A percentile compares a stretch with the other conserved stretches of the same genome.
Evolutionary conservation across 2,113 vertebrate genomes (phyloP).

Genomic region (Cyanocitta stelleri): DNA sequence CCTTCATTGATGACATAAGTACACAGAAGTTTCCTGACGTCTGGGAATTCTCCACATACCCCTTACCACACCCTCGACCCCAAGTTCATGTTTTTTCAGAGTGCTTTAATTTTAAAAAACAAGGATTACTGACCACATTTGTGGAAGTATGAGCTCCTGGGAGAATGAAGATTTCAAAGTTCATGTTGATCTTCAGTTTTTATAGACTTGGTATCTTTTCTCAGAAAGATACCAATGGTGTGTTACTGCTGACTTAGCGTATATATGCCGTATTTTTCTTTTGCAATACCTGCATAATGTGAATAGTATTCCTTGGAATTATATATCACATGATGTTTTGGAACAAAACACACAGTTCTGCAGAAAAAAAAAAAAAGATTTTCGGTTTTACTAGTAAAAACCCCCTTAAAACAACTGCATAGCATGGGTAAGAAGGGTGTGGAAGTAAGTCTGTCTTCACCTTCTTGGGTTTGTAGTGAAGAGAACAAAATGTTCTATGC

Average conservation of each 20-base stretch:
- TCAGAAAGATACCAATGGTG: slow-evolving; percentile 31
- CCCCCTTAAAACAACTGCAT: background rate
- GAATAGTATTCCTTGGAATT: slow-evolving; percentile 3
- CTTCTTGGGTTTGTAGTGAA: background rate
- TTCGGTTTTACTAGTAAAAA: background rate
- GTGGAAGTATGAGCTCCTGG: background rate
- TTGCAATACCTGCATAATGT: slow-evolving; percentile 5
- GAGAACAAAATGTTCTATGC: background rate
- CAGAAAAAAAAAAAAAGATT: background rate
- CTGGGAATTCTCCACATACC: slow-evolving; percentile 24
- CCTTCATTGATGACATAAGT: background rate
- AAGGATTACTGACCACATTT: background rate
- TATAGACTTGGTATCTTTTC: slow-evolving; percentile 50
- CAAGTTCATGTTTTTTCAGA: slow-evolving; percentile 56
- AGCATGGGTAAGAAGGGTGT: background rate
- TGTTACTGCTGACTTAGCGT: background rate
- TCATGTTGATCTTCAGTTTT: slow-evolving; percentile 55
- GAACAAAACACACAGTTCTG: background rate
- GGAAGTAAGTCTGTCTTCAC: background rate
- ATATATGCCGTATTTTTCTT: background rate
- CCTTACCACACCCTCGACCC: slow-evolving; percentile 14
- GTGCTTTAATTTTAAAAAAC: slow-evolving; percentile 33
- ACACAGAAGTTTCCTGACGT: slow-evolving; percentile 33
- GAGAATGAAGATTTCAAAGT: slow-evolving; percentile 49
- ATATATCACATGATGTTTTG: slow-evolving; percentile 16